Base-by-base conservation (phyloP, 1,140 invertebrate species). In the Drosophila takahashii region DNA sequence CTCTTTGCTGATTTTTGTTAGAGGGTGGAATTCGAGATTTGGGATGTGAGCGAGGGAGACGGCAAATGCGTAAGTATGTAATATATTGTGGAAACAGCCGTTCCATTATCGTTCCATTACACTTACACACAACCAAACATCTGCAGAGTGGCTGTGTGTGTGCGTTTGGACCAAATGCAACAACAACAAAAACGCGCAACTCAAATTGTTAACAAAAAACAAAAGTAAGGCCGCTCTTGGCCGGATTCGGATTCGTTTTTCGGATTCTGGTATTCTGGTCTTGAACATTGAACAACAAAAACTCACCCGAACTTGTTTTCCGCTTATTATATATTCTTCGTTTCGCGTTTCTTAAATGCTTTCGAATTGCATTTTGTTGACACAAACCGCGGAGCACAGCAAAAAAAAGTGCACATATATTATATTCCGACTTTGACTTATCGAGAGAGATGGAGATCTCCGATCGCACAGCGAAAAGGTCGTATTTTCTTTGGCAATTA, bases 321-420 rank as follows among this genome's bases (percentile, higher is more conserved):
- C 51, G 79, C 56, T 81, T 62, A 41, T 45, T 53, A 50, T 45
- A 32, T 62, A 52, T 15, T 81, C 62, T 32, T 77, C 13, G 53
- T 44, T 51, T 22, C 13, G 32, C n/a, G 48, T 34, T 70, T 59
- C 60, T 44, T 51, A 75, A 76, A 72, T 61, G 53, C 57, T 50
- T 32, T 75, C 48, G 42, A 69, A 58, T 79, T 75, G 75, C 79
- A 83, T 83, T 79, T 84, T 83, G 79, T 69, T 26, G 37, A 26
- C 42, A 22, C 11, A 34, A 51, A 51, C 15, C 15, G 45, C 47
- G 50, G 53, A 62, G 29, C 53, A 62, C 59, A 62, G 53, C 26
- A 58, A 61, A 61, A 61, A 60, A 41, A 41, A 61, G 39, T 56
- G 53, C n/a, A 41, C 13, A 6, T 9, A 16, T 16, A 16, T 41